Evolutionary conservation across 2,888 invertebrate genomes (phyloP), one percentile per base, ranked within the genome.

Genomic region (Blastobasis lacticolella): DNA sequence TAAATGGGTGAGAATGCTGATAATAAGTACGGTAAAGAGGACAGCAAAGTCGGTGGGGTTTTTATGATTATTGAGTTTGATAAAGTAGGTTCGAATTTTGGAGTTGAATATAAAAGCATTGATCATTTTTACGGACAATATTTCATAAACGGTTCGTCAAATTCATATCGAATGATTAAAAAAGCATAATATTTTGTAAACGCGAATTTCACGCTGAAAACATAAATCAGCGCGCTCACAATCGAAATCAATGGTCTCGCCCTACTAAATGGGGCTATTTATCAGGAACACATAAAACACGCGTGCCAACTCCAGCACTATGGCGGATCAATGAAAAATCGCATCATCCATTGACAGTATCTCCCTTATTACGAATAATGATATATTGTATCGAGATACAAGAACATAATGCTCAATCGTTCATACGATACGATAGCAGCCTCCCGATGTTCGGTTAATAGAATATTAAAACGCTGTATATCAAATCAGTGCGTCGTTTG

Each of bases 211-310:
- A 73, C 75, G 73, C 66, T 63, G 60, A 66, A 68, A 67, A 67
- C 60, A 81, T 87, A 88, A 88, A 88, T 88, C 86, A 85, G 69
- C 57, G 59, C 57, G 60, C 69, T 65, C 66, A 71, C 66, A 73
- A 75, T 75, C 68, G 71, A 71, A 76, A 78, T 78, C 76, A 78
- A 76, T 75, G 69, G 71, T 62, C 66, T 73, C 72, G 75, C 79
- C 78, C 78, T 71, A 73, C 74, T 73, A 78, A 77, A 81, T 71
- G 72, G 69, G 63, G 67, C 63, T 78, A 81, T 84, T 84, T 83
- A 85, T 82, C 77, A 71, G 73, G 70, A 71, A 67, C 70, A 75
- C 67, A 84, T 77, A 80, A 75, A 77, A 73, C 63, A 73, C 78
- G 78, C 83, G 84, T 79, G 81, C 75, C 82, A 71, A 73, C 69